Percentiles rank a stretch among this genome's conserved stretches.
Evolutionary conservation across 2,113 vertebrate genomes (phyloP).

Genomic region (Thinocorus orbignyianus): DNA sequence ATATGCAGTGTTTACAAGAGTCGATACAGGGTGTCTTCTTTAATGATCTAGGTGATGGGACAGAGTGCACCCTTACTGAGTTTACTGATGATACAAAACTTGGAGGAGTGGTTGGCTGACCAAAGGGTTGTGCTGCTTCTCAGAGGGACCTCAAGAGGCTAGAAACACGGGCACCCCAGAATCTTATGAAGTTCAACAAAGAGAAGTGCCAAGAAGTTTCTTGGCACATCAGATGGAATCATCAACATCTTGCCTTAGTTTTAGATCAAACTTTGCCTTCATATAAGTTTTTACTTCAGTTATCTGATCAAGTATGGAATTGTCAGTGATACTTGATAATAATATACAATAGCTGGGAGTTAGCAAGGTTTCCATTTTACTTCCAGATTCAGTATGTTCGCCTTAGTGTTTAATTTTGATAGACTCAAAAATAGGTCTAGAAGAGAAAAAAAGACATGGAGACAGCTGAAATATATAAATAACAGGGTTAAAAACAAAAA

Average conservation of each 20-base stretch:
- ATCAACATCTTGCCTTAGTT: neutral
- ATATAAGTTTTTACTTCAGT: neutral
- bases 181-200: neutral
- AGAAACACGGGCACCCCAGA: no score
- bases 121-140: neutral
- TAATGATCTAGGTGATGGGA: neutral
- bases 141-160: neutral
- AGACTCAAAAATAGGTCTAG: neutral
- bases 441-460: neutral
- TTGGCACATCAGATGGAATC: neutral
- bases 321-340: neutral
- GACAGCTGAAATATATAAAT: neutral
- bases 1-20: no score
- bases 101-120: no score
- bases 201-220: neutral
- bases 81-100: neutral
- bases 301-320: neutral
- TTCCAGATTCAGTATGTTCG: neutral
- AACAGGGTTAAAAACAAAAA: neutral
- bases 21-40: neutral
- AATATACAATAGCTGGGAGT: neutral
- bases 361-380: neutral
- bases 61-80: neutral
- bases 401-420: neutral
- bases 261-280: neutral